These are phyloP conservation scores for Tachystola acroxantha DNA, from an alignment of 2,888 invertebrate species.

Conservation along the genomic window DNA sequence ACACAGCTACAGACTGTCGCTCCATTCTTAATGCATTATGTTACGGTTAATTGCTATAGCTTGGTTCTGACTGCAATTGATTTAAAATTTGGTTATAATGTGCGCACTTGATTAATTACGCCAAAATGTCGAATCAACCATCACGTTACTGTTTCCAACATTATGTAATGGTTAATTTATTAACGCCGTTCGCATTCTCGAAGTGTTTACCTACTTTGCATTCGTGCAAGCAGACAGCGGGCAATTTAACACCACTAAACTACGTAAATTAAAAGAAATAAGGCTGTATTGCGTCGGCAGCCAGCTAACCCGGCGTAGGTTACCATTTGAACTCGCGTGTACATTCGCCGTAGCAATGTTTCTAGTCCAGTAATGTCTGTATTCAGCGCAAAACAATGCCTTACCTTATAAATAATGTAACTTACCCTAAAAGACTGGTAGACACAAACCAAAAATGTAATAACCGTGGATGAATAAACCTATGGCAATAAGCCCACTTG, in stretches of 20 bases:
- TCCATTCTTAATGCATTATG: conserved; percentile 1
- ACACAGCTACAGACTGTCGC: neutral
- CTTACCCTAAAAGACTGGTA: too few relatives aligned
- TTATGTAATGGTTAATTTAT: conserved; percentile 4
- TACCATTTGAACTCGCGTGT: conserved; percentile 14
- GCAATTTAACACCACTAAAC: conserved; percentile 7
- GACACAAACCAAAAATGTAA: too few relatives aligned
- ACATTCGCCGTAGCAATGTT: conserved; percentile 5
- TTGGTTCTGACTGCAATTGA: neutral
- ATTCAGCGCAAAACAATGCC: too few relatives aligned
- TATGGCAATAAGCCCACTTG: too few relatives aligned
- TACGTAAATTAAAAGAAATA: conserved; percentile 12
- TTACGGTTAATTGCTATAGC: neutral
- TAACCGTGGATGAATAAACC: too few relatives aligned
- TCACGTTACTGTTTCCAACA: neutral
- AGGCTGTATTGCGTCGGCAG: conserved; percentile 8
- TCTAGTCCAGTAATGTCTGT: too few relatives aligned
- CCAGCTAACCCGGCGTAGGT: conserved; percentile 9
- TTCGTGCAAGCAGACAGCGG: conserved; percentile 6
- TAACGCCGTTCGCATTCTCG: conserved; percentile 2
- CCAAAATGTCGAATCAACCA: neutral
- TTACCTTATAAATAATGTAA: too few relatives aligned
- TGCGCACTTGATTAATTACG: too few relatives aligned
- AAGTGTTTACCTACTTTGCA: conserved; percentile 2
- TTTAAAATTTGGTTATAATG: neutral